Evolutionary conservation across 1,140 invertebrate genomes (phyloP), one percentile per base, ranked within the genome.

Genomic region (Battus philenor): DNA sequence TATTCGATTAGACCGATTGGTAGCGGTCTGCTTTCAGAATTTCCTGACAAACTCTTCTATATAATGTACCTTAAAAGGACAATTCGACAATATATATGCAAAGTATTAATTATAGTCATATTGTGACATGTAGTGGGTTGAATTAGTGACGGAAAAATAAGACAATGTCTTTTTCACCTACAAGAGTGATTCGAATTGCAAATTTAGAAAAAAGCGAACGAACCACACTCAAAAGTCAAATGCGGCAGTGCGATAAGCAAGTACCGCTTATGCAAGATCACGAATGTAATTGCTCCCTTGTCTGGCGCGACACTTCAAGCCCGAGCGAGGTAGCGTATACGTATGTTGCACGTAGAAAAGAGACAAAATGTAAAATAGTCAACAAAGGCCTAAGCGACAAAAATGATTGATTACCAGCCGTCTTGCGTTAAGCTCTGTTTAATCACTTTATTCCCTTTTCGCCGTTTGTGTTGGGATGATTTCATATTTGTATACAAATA

Each of bases 401-500:
- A 76, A 82, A 87, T 86, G 85, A 87, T 87, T 87, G 85, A 87
- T 87, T 76, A 74, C 85, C 73, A 72, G 76, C 75, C 73, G 82
- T 86, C 86, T 86, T 83, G 74, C 68, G 73, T 73, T 86, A 83
- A 87, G 83, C 86, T 87, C 84, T 87, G 86, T 87, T 87, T 87
- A 87, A 87, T 87, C 84, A 87, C 86, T 87, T 85, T 84, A 87
- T 86, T 87, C 83, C 85, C 83, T 87, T 85, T 86, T 86, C 81
- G 83, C 69, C 78, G 77, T 85, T 85, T 82, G 75, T 73, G 68
- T 79, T 75, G 65, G 69, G 70, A 85, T 85, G 78, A 85, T 83
- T 85, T 85, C 72, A 73, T 83, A 83, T 85, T 85, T 81, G 77
- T 80, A 73, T 78, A 78, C 54, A 70, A 71, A 85, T 81, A 70